These are phyloP conservation scores for Coenonympha glycerion DNA, from an alignment of 2,888 invertebrate genomes.

Conservation along the genomic window DNA sequence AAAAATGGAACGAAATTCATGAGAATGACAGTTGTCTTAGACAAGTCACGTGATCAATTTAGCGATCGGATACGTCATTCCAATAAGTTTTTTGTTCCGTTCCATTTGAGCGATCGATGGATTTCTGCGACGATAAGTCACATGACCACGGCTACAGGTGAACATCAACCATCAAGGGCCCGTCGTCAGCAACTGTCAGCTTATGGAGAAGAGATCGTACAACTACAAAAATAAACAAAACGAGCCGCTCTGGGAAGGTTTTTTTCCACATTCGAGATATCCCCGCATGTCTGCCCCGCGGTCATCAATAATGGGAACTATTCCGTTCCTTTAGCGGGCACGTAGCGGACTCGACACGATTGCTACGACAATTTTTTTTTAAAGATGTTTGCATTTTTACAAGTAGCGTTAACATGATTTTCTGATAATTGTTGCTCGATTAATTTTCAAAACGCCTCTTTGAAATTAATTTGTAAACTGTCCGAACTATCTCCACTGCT, in stretches of 20 bases:
- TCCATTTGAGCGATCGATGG: neutral
- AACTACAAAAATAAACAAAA: slow-evolving; percentile 12
- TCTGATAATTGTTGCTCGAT: too few species aligned
- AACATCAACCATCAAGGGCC: neutral
- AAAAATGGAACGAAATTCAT: too few species aligned
- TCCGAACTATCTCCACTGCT: too few species aligned
- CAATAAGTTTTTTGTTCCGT: too few species aligned
- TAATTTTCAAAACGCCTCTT: too few species aligned
- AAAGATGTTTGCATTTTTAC: too few species aligned
- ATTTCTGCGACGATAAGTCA: neutral
- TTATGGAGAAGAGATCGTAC: neutral
- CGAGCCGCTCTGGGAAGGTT: slow-evolving; percentile 12
- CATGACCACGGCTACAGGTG: neutral
- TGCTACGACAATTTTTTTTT: too few species aligned
- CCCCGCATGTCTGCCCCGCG: slow-evolving; percentile 34
- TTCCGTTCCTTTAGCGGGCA: slow-evolving; percentile 21
- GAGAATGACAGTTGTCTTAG: too few species aligned
- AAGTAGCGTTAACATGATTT: too few species aligned
- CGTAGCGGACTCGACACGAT: slow-evolving; percentile 29
- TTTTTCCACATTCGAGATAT: slow-evolving; percentile 29
- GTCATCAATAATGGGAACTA: slow-evolving; percentile 39
- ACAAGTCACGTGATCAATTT: too few species aligned
- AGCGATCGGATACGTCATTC: too few species aligned
- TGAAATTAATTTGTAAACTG: too few species aligned
- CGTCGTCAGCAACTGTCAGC: slow-evolving; percentile 7